Percentiles rank a stretch among this genome's conserved stretches.
These are phyloP conservation scores for Sorex maritimensis DNA, from an alignment of 2,797 vertebrate genomes.

Conservation along the genomic window DNA sequence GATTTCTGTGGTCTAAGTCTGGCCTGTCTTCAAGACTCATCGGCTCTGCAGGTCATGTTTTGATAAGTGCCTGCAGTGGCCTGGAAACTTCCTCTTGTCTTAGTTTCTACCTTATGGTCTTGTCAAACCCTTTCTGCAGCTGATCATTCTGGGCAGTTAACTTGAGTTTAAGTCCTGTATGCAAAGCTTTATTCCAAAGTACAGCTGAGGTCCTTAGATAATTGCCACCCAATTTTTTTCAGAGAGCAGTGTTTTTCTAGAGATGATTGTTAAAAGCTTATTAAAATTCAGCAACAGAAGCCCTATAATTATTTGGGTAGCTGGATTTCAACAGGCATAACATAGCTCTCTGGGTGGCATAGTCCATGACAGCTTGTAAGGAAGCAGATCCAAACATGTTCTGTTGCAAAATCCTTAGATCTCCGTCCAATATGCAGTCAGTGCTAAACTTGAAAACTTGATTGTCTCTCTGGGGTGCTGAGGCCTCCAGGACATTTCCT, in stretches of 20 bases:
- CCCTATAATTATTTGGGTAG: constrained; percentile 60
- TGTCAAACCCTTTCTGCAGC: neutral
- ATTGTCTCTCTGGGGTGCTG: constrained; percentile 49
- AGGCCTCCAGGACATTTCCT: constrained; percentile 52
- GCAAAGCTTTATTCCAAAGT: constrained; percentile 40
- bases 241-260: constrained; percentile 43
- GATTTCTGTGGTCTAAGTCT: constrained; percentile 14
- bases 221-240: constrained; percentile 16
- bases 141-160: constrained; percentile 4
- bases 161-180: constrained; percentile 22
- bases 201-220: constrained; percentile 47
- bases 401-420: constrained; percentile 73
- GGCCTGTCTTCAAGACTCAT: neutral
- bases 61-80: constrained; percentile 21
- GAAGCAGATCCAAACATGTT: constrained; percentile 71
- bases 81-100: constrained; percentile 17
- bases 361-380: constrained; percentile 61
- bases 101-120: neutral
- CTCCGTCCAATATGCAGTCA: constrained; percentile 40
- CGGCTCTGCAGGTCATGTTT: neutral
- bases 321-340: constrained; percentile 68
- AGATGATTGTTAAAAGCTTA: constrained; percentile 62
- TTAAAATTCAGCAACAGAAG: constrained; percentile 70
- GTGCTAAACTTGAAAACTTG: constrained; percentile 29
- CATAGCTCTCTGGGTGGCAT: constrained; percentile 66